Conservation (phyloP, 2,113 vertebrate species). For the Ardeotis arabs region DNA sequence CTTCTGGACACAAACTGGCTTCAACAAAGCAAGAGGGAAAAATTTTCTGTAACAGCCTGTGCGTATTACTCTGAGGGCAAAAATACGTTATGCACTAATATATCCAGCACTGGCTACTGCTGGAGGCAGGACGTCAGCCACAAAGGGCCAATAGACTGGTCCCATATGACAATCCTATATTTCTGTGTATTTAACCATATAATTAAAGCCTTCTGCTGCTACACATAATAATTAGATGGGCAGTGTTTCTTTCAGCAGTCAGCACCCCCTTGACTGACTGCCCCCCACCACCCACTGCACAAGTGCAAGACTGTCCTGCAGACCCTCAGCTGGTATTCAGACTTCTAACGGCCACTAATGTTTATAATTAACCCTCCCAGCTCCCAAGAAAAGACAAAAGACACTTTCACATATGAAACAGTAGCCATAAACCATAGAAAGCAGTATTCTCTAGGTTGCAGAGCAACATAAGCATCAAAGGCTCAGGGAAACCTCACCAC, state of each 20-base stretch:
- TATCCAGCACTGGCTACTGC: constrained; percentile 20
- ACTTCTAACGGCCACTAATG: neutral
- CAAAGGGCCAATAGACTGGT: neutral
- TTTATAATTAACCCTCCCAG: neutral
- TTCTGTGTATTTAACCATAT: constrained; percentile 57
- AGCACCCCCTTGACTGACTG: neutral
- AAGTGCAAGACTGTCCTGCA: neutral
- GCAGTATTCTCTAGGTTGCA: neutral
- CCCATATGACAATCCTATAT: neutral
- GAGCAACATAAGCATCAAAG: neutral
- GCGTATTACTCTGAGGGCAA: neutral
- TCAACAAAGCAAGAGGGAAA: neutral
- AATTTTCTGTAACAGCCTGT: neutral
- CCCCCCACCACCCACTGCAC: neutral
- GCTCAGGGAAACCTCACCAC: neutral
- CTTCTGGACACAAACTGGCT: neutral
- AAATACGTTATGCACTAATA: neutral
- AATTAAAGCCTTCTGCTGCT: constrained; percentile 54
- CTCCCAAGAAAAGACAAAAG: neutral
- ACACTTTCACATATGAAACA: neutral
- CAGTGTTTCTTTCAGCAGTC: constrained; percentile 4
- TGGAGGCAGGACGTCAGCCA: constrained; percentile 46
- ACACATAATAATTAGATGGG: constrained; percentile 22
- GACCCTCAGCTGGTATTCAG: neutral
- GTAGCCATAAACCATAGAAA: neutral